phyloP scores from a whole-genome alignment of 2,113 vertebrate genomes.

The Leiothrix lutea region DNA sequence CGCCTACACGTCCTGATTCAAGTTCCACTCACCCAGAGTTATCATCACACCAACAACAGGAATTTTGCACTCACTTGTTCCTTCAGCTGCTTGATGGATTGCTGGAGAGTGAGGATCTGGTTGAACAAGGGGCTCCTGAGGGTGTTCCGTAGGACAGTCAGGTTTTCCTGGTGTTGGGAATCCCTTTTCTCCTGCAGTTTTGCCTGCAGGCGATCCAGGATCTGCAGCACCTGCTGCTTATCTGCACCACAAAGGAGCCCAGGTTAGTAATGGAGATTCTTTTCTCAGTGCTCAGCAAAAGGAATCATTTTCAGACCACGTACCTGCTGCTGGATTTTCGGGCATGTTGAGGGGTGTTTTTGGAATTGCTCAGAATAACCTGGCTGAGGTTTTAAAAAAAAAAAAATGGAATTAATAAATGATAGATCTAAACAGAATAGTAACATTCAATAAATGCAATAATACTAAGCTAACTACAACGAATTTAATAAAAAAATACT shows the following conservation, averaged over 20 bases:
- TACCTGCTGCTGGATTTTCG: slow-evolving; percentile 79
- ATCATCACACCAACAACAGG: background rate
- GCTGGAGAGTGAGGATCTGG: slow-evolving; percentile 93
- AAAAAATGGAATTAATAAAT: background rate
- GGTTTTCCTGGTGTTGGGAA: slow-evolving; percentile 80
- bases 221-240: slow-evolving; percentile 89
- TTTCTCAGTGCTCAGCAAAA: background rate
- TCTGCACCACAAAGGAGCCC: slow-evolving; percentile 56
- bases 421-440: background rate
- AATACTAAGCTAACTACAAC: background rate
- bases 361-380: background rate
- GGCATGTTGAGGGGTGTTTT: slow-evolving; percentile 66
- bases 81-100: slow-evolving; percentile 90
- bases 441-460: background rate
- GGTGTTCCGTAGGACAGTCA: slow-evolving; percentile 78
- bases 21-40: background rate
- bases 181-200: slow-evolving; percentile 87
- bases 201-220: slow-evolving; percentile 86
- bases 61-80: slow-evolving; percentile 78
- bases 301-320: background rate
- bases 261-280: background rate
- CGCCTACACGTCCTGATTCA: background rate
- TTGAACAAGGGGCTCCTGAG: slow-evolving; percentile 89
- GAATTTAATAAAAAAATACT: background rate
- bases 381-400: background rate